Evolutionary conservation across 2,797 vertebrate genomes (phyloP), one percentile per base, ranked within the genome.

Genomic region (Acanthopagrus latus): DNA sequence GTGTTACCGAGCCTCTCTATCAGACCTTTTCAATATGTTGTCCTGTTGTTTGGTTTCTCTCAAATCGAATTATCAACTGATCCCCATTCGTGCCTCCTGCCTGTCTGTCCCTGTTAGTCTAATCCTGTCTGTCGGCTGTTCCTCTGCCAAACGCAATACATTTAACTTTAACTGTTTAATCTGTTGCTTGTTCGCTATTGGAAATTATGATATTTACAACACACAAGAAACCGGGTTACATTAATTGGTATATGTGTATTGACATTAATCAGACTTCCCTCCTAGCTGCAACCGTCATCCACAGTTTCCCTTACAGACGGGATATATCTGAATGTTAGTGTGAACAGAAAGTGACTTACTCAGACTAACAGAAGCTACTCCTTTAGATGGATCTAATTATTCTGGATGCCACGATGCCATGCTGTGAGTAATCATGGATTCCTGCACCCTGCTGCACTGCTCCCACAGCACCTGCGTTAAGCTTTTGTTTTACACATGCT

Each of bases 281-380:
- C 2, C 2, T 11, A 3, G 27, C 7, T 29, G 12, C 0, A 1
- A 20, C 7, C 44, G 20, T 1, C n/a, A 54, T 0, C n/a, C n/a
- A 12, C 10, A 13, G 23, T 55, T 46, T 64, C 8, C 58, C 21
- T 47, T 0, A 2, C 2, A 43, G 41, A 3, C 11, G 17, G 27
- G 54, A 23, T 27, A 4, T 8, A 33, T 21, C 3, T 47, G 41
- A 25, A 38, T 20, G 47, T 20, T 3, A 13, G 3, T 9, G 3
- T 47, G 33, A 2, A 60, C 65, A 46, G 23, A 41, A 66, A 50
- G 0, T 1, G 66, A 46, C 8, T 16, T 20, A 17, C 48, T 46
- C 10, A 33, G 10, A 63, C 50, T 13, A 1, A 11, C 3, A 23
- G 17, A 50, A 29, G 21, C 50, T 41, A 3, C 13, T 20, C 18